Evolutionary conservation across 1,140 invertebrate species (phyloP).

Genomic region (Drosophila neocordata): DNA sequence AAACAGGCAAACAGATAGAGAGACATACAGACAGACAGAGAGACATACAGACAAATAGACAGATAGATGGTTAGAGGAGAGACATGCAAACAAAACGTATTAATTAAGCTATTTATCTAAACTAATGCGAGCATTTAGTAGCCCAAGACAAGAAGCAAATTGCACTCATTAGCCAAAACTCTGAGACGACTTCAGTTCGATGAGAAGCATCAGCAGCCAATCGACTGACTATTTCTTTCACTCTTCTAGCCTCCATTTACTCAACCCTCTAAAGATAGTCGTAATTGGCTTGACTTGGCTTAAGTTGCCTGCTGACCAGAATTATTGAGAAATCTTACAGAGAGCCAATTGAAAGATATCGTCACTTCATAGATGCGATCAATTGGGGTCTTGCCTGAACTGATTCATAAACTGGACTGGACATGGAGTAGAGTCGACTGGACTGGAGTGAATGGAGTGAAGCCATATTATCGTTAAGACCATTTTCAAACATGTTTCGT

Average conservation of each 20-base stretch:
- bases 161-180: conserved; percentile 71
- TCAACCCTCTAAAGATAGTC: conserved; percentile 53
- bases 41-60: conserved; percentile 40
- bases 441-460: too few relatives aligned
- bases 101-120: conserved; percentile 82
- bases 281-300: conserved; percentile 39
- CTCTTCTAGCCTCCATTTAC: conserved; percentile 26
- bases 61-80: neutral
- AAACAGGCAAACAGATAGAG: neutral
- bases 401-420: neutral
- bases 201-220: conserved; percentile 24
- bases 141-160: conserved; percentile 79
- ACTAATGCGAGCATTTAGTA: conserved; percentile 81
- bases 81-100: conserved; percentile 63
- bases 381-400: conserved; percentile 3
- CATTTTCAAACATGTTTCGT: conserved; percentile 14
- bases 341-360: conserved; percentile 60
- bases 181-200: conserved; percentile 41
- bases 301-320: conserved; percentile 43
- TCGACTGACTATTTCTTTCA: conserved; percentile 25
- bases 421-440: conserved; percentile 14
- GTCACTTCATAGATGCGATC: conserved; percentile 56
- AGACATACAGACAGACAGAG: neutral
- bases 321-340: conserved; percentile 49
- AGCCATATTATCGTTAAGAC: conserved; percentile 64